A percentile compares a stretch with the other conserved stretches of the same genome.
These are phyloP conservation scores for Pyrochroa serraticornis DNA, from an alignment of 2,888 invertebrate species.

Conservation along the genomic window DNA sequence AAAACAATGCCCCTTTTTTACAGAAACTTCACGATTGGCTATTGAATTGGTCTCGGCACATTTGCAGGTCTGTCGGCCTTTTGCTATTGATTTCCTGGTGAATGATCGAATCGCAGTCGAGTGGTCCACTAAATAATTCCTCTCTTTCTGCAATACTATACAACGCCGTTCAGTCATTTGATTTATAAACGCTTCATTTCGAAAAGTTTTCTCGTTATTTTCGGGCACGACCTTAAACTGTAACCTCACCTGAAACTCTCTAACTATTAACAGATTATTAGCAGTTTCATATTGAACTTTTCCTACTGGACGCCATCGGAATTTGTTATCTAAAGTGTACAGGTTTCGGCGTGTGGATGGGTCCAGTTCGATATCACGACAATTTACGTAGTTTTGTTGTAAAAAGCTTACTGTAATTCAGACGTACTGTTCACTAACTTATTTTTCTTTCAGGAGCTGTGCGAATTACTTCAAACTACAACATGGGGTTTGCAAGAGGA, in stretches of 20 bases:
- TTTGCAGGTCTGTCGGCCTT: no score
- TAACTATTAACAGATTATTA: conserved; percentile 49
- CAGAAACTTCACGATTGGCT: no score
- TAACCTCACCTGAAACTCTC: conserved; percentile 32
- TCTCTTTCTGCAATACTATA: not conserved
- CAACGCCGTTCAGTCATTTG: conserved; percentile 13
- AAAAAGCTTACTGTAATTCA: no score
- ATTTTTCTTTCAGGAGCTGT: no score
- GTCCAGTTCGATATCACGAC: no score
- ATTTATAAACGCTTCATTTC: conserved; percentile 37
- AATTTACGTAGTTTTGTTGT: no score
- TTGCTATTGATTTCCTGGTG: not conserved
- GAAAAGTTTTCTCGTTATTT: conserved; percentile 47
- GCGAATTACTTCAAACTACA: no score
- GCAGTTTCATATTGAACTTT: conserved; percentile 44
- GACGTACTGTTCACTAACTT: no score
- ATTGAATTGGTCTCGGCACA: no score
- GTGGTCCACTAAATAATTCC: conserved; percentile 28
- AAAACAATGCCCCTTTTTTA: no score
- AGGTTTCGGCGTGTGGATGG: no score
- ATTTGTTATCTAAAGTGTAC: conserved; percentile 33
- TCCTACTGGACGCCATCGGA: conserved; percentile 35
- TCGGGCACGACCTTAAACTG: conserved; percentile 42
- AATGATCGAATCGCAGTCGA: conserved; percentile 18
- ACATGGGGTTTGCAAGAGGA: no score